Evolutionary conservation across 1,140 invertebrate genomes (phyloP), one percentile per base, ranked within the genome.

Genomic region (Pissodes strobi): DNA sequence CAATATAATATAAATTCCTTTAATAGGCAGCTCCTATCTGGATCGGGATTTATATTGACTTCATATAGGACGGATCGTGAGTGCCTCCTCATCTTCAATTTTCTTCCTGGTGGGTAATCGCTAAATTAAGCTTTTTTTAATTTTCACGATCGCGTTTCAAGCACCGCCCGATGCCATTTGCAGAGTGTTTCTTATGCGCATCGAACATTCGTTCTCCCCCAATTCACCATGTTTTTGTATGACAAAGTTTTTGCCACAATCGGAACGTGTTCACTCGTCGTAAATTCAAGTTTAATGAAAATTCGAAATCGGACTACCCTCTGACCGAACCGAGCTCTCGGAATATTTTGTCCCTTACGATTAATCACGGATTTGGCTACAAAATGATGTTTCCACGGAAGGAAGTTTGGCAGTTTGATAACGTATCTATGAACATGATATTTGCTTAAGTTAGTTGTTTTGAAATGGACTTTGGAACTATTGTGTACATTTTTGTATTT

Each of bases 181-280:
- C 30, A 37, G 13, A 37, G 13, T n/a, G 13, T n/a, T 37, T n/a
- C 9, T 37, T 10, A 37, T 45, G n/a, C 18, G n/a, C 18, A 45
- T 45, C 41, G 2, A n/a, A 45, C 10, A 17, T 15, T 45, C 18
- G 41, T 45, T 18, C 41, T 45, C 41, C n/a, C 18, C 41, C 10
- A 49, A 8, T 12, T 34, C 27, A 34, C 6, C 39, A 10, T n/a
- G 46, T 49, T 19, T 49, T 49, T 49, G 8, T 12, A 9, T 49
- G 46, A 12, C 12, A 21, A 8, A 12, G 12, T 43, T 43, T 43
- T 43, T 43, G 39, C 17, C 1, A 43, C 39, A 9, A 49, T 49
- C 46, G n/a, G 46, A 25, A 22, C 22, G 46, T 49, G 25, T 52
- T 52, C 49, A 13, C 49, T 52, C 49, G n/a, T 52, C 49, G 49